Evolutionary conservation across 2,888 invertebrate genomes (phyloP), one percentile per base, ranked within the genome.

Genomic region (Amiota minor): DNA sequence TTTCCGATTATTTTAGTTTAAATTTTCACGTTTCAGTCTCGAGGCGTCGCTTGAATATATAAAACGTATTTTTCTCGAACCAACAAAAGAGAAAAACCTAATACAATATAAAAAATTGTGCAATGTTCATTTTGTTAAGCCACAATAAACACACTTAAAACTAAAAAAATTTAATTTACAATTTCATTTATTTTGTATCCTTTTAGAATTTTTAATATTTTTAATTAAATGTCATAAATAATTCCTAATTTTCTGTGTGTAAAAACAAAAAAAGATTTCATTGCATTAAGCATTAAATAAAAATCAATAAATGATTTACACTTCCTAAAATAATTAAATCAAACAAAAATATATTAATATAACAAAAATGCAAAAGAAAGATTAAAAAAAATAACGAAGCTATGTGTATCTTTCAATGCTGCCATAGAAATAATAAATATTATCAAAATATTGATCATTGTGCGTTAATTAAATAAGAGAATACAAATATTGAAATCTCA

Each of bases 21-120:
- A 69, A 75, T 72, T 75, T 77, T 71, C 77, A 70, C 72, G 70
- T 72, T 80, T 87, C 79, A 88, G 87, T 88, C 86, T 81, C 76
- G 74, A 79, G 80, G 76, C 79, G 86, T 80, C 85, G 80, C 80
- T 84, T 73, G 81, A 75, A 76, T 70, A 74, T 76, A 79, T 74
- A 73, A 77, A 81, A 86, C 83, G 69, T 61, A 62, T 20, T 49
- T 56, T 55, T 62, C 55, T 68, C 53, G 18, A 70, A n/a, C 20
- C 61, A 45, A 70, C 71, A 59, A 69, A 71, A n/a, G n/a, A n/a
- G n/a, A n/a, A 73, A 76, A 73, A 1, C 23, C 1, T 2, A 23
- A 1, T 23, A 23, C 23, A 35, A 35, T 35, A 35, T 35, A 72
- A 72, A 72, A 56, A 69, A 75, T 74, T 47, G 78, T 73, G 72